These are phyloP conservation scores for Castor canadensis DNA, from an alignment of 2,113 vertebrate genomes.

Conservation along the genomic window DNA sequence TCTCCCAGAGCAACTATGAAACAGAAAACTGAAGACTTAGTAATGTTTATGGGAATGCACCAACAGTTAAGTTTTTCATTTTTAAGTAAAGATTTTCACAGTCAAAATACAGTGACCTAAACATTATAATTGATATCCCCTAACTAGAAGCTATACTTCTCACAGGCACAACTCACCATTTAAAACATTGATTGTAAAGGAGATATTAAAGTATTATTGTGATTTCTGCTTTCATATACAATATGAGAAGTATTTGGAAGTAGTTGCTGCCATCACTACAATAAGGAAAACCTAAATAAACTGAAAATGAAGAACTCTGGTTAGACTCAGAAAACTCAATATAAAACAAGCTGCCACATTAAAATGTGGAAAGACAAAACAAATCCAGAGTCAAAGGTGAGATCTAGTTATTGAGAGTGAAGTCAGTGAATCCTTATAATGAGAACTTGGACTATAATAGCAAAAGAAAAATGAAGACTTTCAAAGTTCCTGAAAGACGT, in stretches of 20 bases:
- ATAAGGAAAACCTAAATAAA: background rate
- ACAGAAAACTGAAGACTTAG: conserved; percentile 44
- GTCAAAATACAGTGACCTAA: conserved; percentile 16
- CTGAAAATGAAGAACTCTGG: background rate
- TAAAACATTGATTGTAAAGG: background rate
- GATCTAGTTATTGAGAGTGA: background rate
- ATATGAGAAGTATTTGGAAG: background rate
- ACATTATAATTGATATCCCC: conserved; percentile 13
- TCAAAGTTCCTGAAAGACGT: background rate
- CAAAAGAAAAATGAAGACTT: background rate
- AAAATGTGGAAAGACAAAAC: background rate
- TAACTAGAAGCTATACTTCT: background rate
- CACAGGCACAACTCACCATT: background rate
- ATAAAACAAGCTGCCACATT: background rate
- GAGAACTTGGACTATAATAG: background rate
- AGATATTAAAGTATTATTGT: background rate
- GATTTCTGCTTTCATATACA: background rate
- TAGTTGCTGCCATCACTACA: background rate
- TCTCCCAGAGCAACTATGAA: conserved; percentile 30
- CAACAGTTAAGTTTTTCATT: conserved; percentile 19
- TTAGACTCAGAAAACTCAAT: background rate
- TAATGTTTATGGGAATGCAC: background rate
- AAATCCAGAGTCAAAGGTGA: background rate
- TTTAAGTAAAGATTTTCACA: conserved; percentile 22
- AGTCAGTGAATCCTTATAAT: background rate